These are phyloP conservation scores for Silurus lanzhouensis DNA, from an alignment of 2,797 vertebrate species.

Conservation along the genomic window DNA sequence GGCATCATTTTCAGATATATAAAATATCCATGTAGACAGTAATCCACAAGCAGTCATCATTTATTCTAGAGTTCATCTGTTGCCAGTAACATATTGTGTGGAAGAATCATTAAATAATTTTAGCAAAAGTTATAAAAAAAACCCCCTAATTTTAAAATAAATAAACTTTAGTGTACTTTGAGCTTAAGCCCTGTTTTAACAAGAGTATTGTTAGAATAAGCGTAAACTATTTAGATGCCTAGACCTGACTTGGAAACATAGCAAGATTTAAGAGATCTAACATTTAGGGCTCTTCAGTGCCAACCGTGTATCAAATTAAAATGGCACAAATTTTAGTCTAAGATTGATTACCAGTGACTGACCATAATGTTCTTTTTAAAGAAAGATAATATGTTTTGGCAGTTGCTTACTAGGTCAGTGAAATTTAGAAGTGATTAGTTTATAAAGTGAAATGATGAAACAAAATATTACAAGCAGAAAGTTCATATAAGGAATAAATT, in stretches of 20 bases:
- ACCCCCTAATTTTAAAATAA: no score
- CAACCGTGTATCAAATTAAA: constrained; percentile 7
- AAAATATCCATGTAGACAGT: not conserved
- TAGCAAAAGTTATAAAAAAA: no score
- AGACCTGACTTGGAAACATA: not conserved
- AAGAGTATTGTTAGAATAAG: no score
- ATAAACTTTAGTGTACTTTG: no score
- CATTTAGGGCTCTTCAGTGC: not conserved
- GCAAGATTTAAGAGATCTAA: not conserved
- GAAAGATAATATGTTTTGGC: constrained; percentile 8
- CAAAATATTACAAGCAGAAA: constrained; percentile 15
- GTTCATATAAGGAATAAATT: constrained; percentile 11
- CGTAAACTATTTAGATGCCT: no score
- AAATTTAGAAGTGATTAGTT: constrained; percentile 8
- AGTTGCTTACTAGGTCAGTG: not conserved
- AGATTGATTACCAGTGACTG: not conserved
- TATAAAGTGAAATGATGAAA: not conserved
- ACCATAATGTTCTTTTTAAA: not conserved
- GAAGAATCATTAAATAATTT: no score
- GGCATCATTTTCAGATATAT: not conserved
- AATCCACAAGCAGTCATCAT: not conserved
- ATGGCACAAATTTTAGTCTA: not conserved
- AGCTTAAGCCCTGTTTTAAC: no score
- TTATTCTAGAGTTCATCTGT: no score
- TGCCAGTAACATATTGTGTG: no score